phyloP scores from a whole-genome alignment of 2,797 vertebrate genomes.

The Anguilla marmorata region DNA sequence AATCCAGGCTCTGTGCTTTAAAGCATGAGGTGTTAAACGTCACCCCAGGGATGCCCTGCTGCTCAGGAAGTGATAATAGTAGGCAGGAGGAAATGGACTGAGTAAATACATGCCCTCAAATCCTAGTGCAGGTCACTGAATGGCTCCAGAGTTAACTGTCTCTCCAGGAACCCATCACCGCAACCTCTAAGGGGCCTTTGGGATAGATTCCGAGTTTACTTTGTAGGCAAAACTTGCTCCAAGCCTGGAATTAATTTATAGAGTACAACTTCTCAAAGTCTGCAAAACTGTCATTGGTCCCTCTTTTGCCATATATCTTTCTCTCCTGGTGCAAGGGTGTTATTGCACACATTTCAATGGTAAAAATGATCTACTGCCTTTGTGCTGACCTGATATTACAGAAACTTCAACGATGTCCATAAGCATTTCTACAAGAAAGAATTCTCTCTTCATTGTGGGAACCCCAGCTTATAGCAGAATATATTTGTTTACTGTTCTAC shows the following conservation, averaged over 20 bases:
- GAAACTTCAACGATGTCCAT: neutral
- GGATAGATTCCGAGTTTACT: conserved; percentile 12
- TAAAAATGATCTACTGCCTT: conserved; percentile 24
- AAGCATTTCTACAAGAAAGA: neutral
- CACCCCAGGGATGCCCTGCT: neutral
- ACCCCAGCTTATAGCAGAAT: neutral
- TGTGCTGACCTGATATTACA: conserved; percentile 17
- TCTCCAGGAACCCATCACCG: conserved; percentile 8
- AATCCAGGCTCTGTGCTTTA: conserved; percentile 12
- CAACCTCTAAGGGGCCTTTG: neutral
- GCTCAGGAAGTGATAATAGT: conserved; percentile 5
- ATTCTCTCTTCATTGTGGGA: neutral
- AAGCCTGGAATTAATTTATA: conserved; percentile 16
- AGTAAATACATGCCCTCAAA: neutral
- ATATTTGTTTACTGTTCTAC: neutral
- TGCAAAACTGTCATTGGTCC: conserved; percentile 18
- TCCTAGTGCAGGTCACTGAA: conserved; percentile 14
- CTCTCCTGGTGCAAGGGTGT: conserved; percentile 3
- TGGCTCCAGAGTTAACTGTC: neutral
- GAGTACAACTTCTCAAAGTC: conserved; percentile 18
- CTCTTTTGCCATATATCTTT: conserved; percentile 20
- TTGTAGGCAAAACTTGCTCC: conserved; percentile 25
- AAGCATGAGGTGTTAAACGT: conserved; percentile 21
- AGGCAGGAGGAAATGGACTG: neutral
- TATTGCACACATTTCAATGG: conserved; percentile 17